Evolutionary conservation across 1,140 invertebrate genomes (phyloP), one percentile per base, ranked within the genome.

Genomic region (Riptortus pedestris): DNA sequence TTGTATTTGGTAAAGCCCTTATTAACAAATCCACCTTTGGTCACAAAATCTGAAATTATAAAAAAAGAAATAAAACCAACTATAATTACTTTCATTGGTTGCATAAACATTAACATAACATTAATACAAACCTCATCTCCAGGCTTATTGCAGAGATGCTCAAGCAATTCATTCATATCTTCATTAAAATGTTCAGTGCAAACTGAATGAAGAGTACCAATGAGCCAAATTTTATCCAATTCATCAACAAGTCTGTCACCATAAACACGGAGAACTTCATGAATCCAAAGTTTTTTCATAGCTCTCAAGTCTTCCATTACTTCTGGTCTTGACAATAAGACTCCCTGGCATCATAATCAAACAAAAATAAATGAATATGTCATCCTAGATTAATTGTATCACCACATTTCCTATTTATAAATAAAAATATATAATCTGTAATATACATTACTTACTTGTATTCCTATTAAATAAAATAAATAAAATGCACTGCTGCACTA

Each of bases 231-330:
- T n/a, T 86, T 76, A 73, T 97, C 93, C 0, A 67, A 64, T 33
- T 88, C 83, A 70, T 96, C 91, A 1, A 93, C 84, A 24, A 97
- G 77, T 66, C 94, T 84, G 78, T 98, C 95, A 62, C 92, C 90
- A 75, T 93, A 98, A 2, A 98, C 93, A 27, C 95, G 81, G 63
- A 94, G 77, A 60, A 93, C 85, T 78, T 98, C 94, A 73, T 98
- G 93, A 11, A 96, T 85, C 94, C 94, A 97, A 0, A 96, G 77
- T 62, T 90, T 79, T 72, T 96, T 94, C 81, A 98, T 91, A 3
- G 86, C 85, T 7, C 83, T 79, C n/a, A 92, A 76, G 65, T 91
- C 87, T 69, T 90, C 86, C 71, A 91, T 93, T 11, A 90, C 90
- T 78, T 96, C 91, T 0, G 94, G 93, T 2, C 91, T 89, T 0